Evolutionary conservation across 1,140 invertebrate genomes (phyloP).

Genomic region (Catajapyx aquilonaris): DNA sequence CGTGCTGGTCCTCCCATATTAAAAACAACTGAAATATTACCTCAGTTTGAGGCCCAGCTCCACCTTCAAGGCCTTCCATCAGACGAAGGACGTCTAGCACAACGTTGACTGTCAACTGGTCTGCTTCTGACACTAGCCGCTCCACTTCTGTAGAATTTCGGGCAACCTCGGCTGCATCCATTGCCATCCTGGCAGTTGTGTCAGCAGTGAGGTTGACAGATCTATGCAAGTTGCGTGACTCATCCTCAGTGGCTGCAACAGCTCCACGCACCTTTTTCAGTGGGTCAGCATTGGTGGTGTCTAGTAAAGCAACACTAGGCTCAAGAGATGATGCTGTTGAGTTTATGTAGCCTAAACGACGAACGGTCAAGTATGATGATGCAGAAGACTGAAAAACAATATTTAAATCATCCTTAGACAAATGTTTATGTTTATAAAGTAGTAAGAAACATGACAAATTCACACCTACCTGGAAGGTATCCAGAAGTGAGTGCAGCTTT

Average conservation of each 20-base stretch:
- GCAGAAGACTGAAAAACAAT: no score
- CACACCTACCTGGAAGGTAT: slow-evolving; percentile 38
- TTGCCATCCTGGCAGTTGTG: slow-evolving; percentile 15
- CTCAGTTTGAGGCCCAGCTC: slow-evolving; percentile 30
- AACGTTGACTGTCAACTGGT: slow-evolving; percentile 19
- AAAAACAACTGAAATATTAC: no score
- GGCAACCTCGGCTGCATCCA: slow-evolving; percentile 12
- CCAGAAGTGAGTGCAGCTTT: slow-evolving; percentile 36
- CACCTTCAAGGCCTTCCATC: slow-evolving; percentile 38
- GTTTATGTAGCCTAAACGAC: slow-evolving; percentile 49
- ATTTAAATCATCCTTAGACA: no score
- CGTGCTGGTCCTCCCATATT: no score
- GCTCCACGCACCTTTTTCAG: not conserved
- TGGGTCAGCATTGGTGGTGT: not conserved
- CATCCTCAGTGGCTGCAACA: not conserved
- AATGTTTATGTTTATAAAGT: no score
- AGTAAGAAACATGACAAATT: slow-evolving; percentile 14
- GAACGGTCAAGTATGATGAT: slow-evolving; percentile 53
- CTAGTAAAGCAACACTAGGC: not conserved
- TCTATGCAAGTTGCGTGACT: no score
- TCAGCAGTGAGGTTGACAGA: no score
- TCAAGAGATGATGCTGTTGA: slow-evolving; percentile 26
- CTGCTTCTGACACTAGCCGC: slow-evolving; percentile 17
- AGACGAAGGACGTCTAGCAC: slow-evolving; percentile 42
- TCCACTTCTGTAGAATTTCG: slow-evolving; percentile 18